phyloP scores from a whole-genome alignment of 2,113 vertebrate species.

The Raja brachyura region DNA sequence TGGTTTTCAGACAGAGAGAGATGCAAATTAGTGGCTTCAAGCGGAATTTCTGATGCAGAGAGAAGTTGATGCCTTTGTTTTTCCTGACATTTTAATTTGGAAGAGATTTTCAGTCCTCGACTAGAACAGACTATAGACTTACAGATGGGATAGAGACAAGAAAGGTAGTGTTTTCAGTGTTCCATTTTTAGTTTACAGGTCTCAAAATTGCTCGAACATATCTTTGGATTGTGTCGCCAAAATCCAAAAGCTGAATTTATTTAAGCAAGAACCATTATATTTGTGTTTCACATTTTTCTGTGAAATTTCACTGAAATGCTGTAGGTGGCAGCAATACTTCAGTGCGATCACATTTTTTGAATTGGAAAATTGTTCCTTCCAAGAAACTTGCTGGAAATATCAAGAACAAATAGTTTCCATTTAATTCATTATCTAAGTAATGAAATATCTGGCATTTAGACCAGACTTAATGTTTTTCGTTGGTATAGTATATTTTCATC shows the following conservation, averaged over 20 bases:
- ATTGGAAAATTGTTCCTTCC: neutral
- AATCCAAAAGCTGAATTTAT: neutral
- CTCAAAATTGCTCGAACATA: neutral
- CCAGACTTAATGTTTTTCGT: neutral
- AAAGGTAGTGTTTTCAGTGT: neutral
- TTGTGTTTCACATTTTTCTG: neutral
- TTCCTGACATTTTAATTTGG: too few relatives aligned
- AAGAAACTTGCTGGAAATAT: conserved; percentile 17
- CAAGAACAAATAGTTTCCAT: neutral
- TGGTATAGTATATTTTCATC: neutral
- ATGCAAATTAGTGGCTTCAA: too few relatives aligned
- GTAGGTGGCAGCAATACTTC: conserved; percentile 32
- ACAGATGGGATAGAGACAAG: too few relatives aligned
- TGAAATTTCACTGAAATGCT: neutral
- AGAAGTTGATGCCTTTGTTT: too few relatives aligned
- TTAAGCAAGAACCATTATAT: neutral
- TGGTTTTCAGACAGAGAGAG: too few relatives aligned
- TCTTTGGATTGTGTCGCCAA: neutral
- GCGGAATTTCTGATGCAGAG: too few relatives aligned
- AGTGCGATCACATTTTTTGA: neutral
- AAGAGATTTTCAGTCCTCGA: too few relatives aligned
- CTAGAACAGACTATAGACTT: too few relatives aligned
- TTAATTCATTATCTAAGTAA: neutral
- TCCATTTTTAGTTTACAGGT: neutral
- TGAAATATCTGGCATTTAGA: neutral